Percentiles rank a stretch among this genome's conserved stretches.
These are phyloP conservation scores for Silurus asotus DNA, from an alignment of 2,113 vertebrate genomes.

Conservation along the genomic window DNA sequence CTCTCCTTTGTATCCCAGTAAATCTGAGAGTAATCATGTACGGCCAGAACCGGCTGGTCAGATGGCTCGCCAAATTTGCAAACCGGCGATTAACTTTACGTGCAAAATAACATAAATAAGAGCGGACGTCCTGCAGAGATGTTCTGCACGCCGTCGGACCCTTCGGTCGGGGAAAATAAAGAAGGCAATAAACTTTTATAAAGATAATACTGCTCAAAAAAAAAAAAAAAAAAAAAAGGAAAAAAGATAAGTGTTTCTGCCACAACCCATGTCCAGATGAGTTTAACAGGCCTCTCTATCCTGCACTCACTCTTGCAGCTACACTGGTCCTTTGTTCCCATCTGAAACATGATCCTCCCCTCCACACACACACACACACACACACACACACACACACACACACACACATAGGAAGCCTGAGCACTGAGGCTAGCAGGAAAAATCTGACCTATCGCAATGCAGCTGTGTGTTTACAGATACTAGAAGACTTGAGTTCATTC, in stretches of 20 bases:
- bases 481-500: neutral
- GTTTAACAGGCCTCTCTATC: slow-evolving; percentile 84
- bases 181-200: neutral
- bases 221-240: neutral
- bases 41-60: slow-evolving; percentile 59
- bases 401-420: slow-evolving; percentile 26
- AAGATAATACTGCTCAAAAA: too few relatives aligned
- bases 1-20: slow-evolving; percentile 62
- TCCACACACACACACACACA: slow-evolving; percentile 68
- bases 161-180: neutral
- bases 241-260: neutral
- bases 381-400: slow-evolving; percentile 46
- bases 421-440: slow-evolving; percentile 49
- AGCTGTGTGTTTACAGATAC: slow-evolving; percentile 36
- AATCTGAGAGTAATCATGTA: slow-evolving; percentile 65
- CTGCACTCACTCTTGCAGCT: slow-evolving; percentile 78
- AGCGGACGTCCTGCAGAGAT: neutral
- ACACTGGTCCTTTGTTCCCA: slow-evolving; percentile 84
- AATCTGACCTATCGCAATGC: slow-evolving; percentile 16
- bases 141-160: neutral
- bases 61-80: slow-evolving; percentile 65
- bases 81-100: slow-evolving; percentile 39
- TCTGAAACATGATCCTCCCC: slow-evolving; percentile 87
- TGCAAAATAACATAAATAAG: slow-evolving; percentile 57
- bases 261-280: slow-evolving; percentile 74